Evolutionary conservation across 2,113 vertebrate genomes (phyloP).

Genomic region (Gambusia affinis): DNA sequence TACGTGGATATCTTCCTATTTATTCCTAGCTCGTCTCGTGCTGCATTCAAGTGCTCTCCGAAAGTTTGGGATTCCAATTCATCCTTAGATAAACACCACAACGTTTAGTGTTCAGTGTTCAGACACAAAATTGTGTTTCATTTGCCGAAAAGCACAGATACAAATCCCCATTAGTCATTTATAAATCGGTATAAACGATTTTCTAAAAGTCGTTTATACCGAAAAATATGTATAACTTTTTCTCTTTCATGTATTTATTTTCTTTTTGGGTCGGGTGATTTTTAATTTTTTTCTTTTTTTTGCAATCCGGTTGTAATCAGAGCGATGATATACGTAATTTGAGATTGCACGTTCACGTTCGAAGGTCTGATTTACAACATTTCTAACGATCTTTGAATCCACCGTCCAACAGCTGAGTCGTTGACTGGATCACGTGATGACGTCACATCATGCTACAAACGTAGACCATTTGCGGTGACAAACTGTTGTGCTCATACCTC

Average conservation of each 20-base stretch:
- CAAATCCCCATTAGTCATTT: not conserved
- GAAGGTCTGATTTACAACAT: not conserved
- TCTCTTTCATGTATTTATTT: not conserved
- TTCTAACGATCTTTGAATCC: not conserved
- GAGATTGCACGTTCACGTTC: not conserved
- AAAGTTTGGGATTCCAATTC: not conserved
- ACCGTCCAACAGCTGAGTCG: conserved; percentile 69
- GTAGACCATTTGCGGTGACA: conserved; percentile 18
- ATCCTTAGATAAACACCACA: not conserved
- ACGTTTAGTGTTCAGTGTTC: not conserved
- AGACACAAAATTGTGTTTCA: not conserved
- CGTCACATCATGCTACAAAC: conserved; percentile 38
- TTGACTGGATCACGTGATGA: conserved; percentile 62
- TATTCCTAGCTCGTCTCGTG: conserved; percentile 55
- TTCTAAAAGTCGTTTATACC: not conserved
- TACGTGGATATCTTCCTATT: conserved; percentile 73
- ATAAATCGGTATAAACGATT: not conserved
- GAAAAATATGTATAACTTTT: not conserved
- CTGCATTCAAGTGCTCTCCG: conserved; percentile 47
- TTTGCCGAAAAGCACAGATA: not conserved
- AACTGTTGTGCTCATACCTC: not conserved
- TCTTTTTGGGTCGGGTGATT: not conserved
- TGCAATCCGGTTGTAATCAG: no score
- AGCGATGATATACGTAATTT: not conserved
- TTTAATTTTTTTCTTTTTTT: not conserved